phyloP scores from a whole-genome alignment of 2,113 vertebrate species.

The Dromas ardeola region DNA sequence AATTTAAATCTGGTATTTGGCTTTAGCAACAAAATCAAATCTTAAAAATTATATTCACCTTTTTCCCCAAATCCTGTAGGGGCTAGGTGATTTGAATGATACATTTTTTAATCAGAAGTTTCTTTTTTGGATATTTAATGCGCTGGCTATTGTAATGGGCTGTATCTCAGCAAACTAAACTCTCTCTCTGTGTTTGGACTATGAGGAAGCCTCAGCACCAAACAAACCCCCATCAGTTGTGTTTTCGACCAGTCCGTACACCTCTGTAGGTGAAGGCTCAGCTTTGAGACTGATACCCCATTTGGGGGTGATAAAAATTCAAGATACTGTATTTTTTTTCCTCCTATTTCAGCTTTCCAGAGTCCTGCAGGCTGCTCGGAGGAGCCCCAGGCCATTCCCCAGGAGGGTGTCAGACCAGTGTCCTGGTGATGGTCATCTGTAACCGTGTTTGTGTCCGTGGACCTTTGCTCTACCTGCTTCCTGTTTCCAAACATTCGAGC shows the following conservation, averaged over 20 bases:
- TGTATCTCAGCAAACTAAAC: not conserved
- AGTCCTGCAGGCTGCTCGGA: not conserved
- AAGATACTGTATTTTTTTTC: not conserved
- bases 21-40: not conserved
- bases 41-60: not conserved
- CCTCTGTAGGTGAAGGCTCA: not conserved
- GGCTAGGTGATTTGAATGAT: not conserved
- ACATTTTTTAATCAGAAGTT: not conserved
- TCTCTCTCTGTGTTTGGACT: not conserved
- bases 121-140: not conserved
- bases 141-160: not conserved
- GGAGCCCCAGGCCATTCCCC: not conserved
- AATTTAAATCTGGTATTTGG: not conserved
- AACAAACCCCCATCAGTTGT: too few relatives aligned
- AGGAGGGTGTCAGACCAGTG: not conserved
- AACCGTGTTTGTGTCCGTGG: fast-evolving
- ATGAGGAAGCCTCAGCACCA: not conserved
- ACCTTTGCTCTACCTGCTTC: not conserved
- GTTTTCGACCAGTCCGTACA: fast-evolving
- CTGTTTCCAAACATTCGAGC: not conserved
- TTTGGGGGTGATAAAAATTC: not conserved
- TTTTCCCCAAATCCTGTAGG: not conserved
- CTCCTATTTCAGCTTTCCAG: not conserved
- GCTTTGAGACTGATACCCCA: not conserved
- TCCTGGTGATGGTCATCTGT: fast-evolving